Evolutionary conservation across 2,113 vertebrate genomes (phyloP), one percentile per base, ranked within the genome.

Genomic region (Eurystomus gularis): DNA sequence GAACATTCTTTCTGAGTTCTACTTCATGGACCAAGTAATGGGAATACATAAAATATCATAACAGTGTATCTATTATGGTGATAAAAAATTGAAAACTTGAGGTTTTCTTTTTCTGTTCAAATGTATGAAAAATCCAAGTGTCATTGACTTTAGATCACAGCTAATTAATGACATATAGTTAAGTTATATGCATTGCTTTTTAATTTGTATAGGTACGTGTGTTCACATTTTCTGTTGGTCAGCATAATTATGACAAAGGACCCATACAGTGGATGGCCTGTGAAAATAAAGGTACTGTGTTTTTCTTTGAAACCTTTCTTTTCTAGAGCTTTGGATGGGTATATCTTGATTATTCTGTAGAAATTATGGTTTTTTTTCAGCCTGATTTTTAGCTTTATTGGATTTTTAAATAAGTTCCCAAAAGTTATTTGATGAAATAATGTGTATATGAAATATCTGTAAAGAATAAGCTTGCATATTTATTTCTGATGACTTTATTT

Each of bases 231-330:
- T 99, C 99, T 79, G 99, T 99, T 46, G 99, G 99, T 91, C 99
- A 99, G 17, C 99, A 99, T 97, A 99, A 99, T 97, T 99, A 99
- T 52, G 99, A 99, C 89, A 99, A 99, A 96, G 99, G 99, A 96
- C 99, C 99, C 68, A 99, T 99, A 96, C 99, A 99, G 86, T 99
- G 99, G 99, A 99, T 99, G 99, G 99, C 99, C 70, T 99, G 99
- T 93, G 98, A 98, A 96, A 99, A 99, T 96, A 99, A 99, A 99
- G 99, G 99, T 99, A 98, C 31, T 29, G 33, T 75, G 31, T 57
- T 57, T n/a, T 37, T 19, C 29, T 90, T 64, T 82, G 6, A 64
- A 37, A 37, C 13, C 72, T 4, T 44, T 73, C 29, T 62, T 92
- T 54, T 19, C 33, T 55, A 37, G 6, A 44, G 10, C 3, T 83